Evolutionary conservation across 2,113 vertebrate genomes (phyloP).

Genomic region (Corythaeola cristata): DNA sequence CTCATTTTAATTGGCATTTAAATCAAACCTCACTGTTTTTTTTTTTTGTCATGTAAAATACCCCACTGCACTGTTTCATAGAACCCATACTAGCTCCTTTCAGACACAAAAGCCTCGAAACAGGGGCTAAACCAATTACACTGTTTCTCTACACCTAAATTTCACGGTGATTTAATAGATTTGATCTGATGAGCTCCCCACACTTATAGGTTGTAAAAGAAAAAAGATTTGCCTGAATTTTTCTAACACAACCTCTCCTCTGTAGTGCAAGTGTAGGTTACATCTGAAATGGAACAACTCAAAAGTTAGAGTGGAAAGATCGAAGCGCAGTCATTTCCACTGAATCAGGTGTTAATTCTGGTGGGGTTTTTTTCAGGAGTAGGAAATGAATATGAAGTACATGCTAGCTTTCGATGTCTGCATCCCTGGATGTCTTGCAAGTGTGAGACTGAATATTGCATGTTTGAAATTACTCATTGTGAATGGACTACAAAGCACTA

Average conservation of each 20-base stretch:
- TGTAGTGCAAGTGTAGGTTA: not conserved
- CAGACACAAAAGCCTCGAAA: not conserved
- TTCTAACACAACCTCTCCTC: not conserved
- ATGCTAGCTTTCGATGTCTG: not conserved
- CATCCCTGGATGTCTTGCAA: not conserved
- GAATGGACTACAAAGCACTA: not conserved
- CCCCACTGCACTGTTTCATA: not conserved
- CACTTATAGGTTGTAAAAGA: not conserved
- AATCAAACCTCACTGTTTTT: not conserved
- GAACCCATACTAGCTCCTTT: not conserved
- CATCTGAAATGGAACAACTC: constrained; percentile 18
- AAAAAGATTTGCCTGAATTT: not conserved
- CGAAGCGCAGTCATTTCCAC: constrained; percentile 6
- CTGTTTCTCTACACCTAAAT: not conserved
- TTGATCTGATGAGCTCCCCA: not conserved
- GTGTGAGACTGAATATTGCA: not conserved
- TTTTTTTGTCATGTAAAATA: not conserved
- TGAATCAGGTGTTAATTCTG: not conserved
- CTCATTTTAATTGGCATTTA: not conserved
- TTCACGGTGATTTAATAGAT: not conserved
- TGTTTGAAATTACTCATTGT: not conserved
- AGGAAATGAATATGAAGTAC: not conserved
- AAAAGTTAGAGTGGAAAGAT: constrained; percentile 33
- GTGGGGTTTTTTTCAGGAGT: not conserved
- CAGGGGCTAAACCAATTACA: not conserved